phyloP scores from a whole-genome alignment of 2,797 vertebrate species.

The Hippoglossus hippoglossus region DNA sequence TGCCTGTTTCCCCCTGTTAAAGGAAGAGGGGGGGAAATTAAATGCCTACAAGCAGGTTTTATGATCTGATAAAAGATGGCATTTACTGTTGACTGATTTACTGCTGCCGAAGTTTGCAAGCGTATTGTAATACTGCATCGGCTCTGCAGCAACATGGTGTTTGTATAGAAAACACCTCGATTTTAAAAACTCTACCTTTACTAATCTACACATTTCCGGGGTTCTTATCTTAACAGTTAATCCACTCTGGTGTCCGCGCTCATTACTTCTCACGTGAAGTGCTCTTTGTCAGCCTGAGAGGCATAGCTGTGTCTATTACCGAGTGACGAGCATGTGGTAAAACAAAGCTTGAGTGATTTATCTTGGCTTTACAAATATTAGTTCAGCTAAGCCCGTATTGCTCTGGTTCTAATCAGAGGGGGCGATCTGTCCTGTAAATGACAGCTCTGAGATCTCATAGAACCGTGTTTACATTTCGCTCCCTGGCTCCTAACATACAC shows the following conservation, averaged over 20 bases:
- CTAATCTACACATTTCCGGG: constrained; percentile 1
- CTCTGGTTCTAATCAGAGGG: constrained; percentile 72
- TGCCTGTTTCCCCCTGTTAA: constrained; percentile 78
- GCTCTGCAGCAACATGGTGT: constrained; percentile 54
- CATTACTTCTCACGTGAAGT: constrained; percentile 42
- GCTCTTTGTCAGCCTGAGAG: constrained; percentile 29
- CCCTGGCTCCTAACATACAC: constrained; percentile 62
- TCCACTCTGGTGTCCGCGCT: constrained; percentile 20
- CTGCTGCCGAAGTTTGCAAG: constrained; percentile 82
- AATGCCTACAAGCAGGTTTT: constrained; percentile 86
- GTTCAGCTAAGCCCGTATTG: constrained; percentile 77
- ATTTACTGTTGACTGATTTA: constrained; percentile 87
- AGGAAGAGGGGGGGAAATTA: constrained; percentile 77
- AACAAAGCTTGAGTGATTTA: constrained; percentile 80
- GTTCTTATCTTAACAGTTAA: constrained; percentile 24
- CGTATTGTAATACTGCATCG: constrained; percentile 73
- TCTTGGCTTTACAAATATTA: constrained; percentile 82
- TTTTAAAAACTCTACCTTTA: constrained; percentile 1
- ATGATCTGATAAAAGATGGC: constrained; percentile 87
- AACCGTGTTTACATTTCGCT: constrained; percentile 77
- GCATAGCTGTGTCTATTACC: constrained; percentile 43
- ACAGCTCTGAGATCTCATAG: constrained; percentile 71
- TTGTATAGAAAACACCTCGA: constrained; percentile 21
- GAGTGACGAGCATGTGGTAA: constrained; percentile 68
- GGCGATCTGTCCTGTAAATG: constrained; percentile 67